Base-by-base conservation (phyloP, 2,113 vertebrate species). In the Stegastes partitus region DNA sequence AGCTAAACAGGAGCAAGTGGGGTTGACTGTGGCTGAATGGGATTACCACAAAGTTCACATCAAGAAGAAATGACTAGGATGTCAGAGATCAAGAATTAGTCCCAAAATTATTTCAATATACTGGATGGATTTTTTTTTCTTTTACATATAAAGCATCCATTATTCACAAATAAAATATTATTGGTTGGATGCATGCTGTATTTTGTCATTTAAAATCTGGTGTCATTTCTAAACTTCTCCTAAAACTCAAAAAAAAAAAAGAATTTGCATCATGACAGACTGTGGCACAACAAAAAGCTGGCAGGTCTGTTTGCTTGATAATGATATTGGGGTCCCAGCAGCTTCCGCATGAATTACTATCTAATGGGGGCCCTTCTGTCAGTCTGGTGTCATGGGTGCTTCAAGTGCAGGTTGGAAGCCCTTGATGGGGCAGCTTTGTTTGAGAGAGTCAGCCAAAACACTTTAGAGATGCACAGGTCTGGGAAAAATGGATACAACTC, bases 321-420 rank as follows among this genome's bases (percentile, higher is more conserved):
- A 93, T 91, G 89, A 90, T 87, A 88, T 85, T 51, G 26, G 66
- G 80, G 86, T 90, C 84, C 84, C 87, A 79, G 31, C 28, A 59
- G 86, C 88, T 81, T 92, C 86, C 85, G 84, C 71, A 75, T 88
- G 75, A 90, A 92, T 91, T 86, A 82, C 68, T 55, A 64, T 79
- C 86, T 93, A 93, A 92, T 89, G 84, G 84, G 74, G 77, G 81
- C 50, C 91, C 87, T 81, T 91, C 84, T 89, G 91, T 89, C 87
- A 75, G 70, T 82, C 66, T 80, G 62, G 75, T 81, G 79, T 85
- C 58, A 80, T 53, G 74, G 57, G 82, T 68, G 69, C 49, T 64
- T 82, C 56, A 80, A 80, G 56, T 74, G 62, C 57, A 80, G 63
- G 65, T 81, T 83, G 69, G 82, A 84, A 78, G 45, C 49, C 54